Evolutionary conservation across 2,888 invertebrate genomes (phyloP).

Genomic region (Eledona agricola): DNA sequence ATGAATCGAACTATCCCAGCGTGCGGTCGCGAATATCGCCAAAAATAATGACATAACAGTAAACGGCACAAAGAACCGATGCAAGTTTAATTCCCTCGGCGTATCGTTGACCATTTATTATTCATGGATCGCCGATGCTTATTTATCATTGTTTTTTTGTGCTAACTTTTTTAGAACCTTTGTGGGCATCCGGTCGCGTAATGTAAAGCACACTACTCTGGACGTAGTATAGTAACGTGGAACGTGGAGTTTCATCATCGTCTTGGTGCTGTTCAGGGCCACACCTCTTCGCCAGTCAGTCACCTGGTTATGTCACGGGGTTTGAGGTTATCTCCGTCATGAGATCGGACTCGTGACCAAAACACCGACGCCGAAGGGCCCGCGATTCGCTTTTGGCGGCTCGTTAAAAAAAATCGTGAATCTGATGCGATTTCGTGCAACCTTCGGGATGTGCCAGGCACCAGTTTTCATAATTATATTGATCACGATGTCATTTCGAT

Average conservation of each 20-base stretch:
- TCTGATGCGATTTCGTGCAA: no score
- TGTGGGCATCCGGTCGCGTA: slow-evolving; percentile 1
- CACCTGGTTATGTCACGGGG: slow-evolving; percentile 39
- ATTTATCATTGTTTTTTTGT: no score
- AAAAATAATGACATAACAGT: slow-evolving; percentile 24
- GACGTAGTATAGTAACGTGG: slow-evolving; percentile 13
- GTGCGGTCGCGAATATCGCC: background rate
- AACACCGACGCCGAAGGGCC: slow-evolving; percentile 28
- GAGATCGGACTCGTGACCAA: slow-evolving; percentile 41
- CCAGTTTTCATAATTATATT: slow-evolving; percentile 34
- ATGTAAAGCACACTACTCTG: no score
- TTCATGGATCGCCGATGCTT: slow-evolving; percentile 19
- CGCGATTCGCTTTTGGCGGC: slow-evolving; percentile 3
- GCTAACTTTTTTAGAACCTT: no score
- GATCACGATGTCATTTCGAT: slow-evolving; percentile 30
- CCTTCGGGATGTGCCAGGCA: slow-evolving; percentile 38
- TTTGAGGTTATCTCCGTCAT: slow-evolving; percentile 43
- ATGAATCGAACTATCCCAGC: background rate
- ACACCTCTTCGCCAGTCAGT: slow-evolving; percentile 36
- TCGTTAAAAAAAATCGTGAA: slow-evolving; percentile 2
- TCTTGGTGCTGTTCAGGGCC: no score
- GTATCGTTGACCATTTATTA: slow-evolving; percentile 19
- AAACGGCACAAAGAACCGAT: slow-evolving; percentile 20
- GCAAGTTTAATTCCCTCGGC: slow-evolving; percentile 19
- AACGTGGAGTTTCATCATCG: slow-evolving; percentile 19